Percentiles rank a stretch among this genome's conserved stretches.
Conservation (phyloP, 2,113 vertebrate genomes). For the Heterotis niloticus region DNA sequence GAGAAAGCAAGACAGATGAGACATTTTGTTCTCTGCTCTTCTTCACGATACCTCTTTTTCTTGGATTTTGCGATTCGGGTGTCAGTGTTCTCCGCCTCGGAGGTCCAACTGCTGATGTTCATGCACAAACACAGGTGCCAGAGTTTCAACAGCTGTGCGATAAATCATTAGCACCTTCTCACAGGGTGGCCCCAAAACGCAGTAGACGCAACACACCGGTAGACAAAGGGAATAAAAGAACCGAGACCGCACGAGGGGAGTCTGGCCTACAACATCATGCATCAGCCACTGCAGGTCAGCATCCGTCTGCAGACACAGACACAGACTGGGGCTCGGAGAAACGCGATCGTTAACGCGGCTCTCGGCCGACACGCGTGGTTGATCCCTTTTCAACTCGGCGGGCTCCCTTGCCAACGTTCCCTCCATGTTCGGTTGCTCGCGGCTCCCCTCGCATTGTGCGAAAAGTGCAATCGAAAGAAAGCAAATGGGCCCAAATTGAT, state of each 20-base stretch:
- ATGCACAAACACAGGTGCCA: background rate
- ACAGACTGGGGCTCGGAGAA: background rate
- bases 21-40: too few species aligned
- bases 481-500: constrained; percentile 26
- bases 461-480: background rate
- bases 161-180: too few species aligned
- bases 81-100: too few species aligned
- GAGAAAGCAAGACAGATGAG: background rate
- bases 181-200: too few species aligned
- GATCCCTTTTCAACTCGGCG: background rate
- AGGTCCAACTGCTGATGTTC: too few species aligned
- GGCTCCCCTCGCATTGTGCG: background rate
- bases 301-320: background rate
- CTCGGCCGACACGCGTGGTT: background rate
- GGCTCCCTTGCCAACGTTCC: background rate
- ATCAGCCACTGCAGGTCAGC: background rate
- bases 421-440: background rate
- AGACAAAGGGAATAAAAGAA: too few species aligned
- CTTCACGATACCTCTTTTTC: too few species aligned
- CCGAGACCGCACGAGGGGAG: background rate
- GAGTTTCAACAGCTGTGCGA: too few species aligned
- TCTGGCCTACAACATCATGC: background rate
- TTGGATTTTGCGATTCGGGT: too few species aligned
- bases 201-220: too few species aligned
- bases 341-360: background rate